Conservation (phyloP, 2,888 invertebrate genomes). For the Germaria angustata region DNA sequence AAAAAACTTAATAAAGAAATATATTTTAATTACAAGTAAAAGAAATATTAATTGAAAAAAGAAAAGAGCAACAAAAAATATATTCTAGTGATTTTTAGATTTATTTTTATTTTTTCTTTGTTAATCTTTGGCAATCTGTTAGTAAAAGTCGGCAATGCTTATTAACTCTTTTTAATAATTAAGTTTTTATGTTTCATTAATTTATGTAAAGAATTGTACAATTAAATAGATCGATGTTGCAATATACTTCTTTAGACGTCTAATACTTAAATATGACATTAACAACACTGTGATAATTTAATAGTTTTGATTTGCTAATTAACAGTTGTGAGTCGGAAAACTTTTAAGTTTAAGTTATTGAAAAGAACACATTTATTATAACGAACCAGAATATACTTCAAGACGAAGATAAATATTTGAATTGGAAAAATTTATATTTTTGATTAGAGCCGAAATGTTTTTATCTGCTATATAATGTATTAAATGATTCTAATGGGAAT, state of each 20-base stretch:
- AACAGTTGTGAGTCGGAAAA: not conserved
- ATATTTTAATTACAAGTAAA: not conserved
- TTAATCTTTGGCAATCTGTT: constrained; percentile 65
- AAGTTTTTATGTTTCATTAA: not conserved
- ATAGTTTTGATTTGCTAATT: constrained; percentile 23
- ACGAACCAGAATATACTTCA: no score
- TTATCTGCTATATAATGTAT: no score
- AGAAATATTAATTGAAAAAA: not conserved
- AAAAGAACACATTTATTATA: no score
- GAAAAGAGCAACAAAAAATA: constrained; percentile 41
- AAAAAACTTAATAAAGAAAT: not conserved
- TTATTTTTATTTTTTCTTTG: constrained; percentile 23
- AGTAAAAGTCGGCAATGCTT: constrained; percentile 32
- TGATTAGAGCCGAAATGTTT: no score
- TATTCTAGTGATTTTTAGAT: constrained; percentile 12
- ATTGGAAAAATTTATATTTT: no score
- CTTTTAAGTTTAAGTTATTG: not conserved
- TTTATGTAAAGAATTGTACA: not conserved
- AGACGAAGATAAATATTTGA: no score
- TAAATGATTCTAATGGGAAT: no score
- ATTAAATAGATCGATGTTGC: not conserved
- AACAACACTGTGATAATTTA: constrained; percentile 33
- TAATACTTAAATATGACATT: constrained; percentile 9
- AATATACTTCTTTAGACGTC: not conserved
- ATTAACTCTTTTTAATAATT: constrained; percentile 11